These are phyloP conservation scores for Heliothis virescens DNA, from an alignment of 1,140 invertebrate species.

Conservation along the genomic window DNA sequence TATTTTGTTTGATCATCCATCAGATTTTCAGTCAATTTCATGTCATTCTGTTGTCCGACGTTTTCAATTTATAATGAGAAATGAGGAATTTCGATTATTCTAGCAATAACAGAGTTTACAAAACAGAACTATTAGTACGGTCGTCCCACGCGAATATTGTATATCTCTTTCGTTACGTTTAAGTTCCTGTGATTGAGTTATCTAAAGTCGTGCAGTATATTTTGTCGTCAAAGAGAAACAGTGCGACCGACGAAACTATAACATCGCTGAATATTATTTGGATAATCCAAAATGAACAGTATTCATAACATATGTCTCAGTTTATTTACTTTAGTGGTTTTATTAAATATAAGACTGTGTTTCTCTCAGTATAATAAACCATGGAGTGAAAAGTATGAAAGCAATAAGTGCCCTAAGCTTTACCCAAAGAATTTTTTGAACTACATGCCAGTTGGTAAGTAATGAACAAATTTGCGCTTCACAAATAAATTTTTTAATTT, in stretches of 20 bases:
- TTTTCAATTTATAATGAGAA: conserved; percentile 11
- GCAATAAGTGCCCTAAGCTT: conserved; percentile 82
- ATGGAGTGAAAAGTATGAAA: conserved; percentile 84
- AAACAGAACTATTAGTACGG: conserved; percentile 46
- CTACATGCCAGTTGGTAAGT: conserved; percentile 83
- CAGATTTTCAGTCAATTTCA: too few species aligned
- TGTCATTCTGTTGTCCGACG: not conserved
- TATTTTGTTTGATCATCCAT: too few species aligned
- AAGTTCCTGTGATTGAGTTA: conserved; percentile 67
- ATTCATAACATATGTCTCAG: conserved; percentile 48
- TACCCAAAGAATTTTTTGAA: conserved; percentile 85
- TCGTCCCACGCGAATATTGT: conserved; percentile 66
- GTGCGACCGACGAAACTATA: conserved; percentile 30
- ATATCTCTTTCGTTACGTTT: conserved; percentile 62
- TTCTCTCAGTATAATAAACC: conserved; percentile 78
- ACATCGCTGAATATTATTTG: conserved; percentile 13
- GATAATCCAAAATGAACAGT: conserved; percentile 52
- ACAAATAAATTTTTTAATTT: too few species aligned
- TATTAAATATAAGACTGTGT: conserved; percentile 66
- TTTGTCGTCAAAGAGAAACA: not conserved
- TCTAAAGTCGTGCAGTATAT: conserved; percentile 47
- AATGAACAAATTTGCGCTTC: not conserved
- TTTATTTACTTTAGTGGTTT: conserved; percentile 62
- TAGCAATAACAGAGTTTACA: conserved; percentile 13
- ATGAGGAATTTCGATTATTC: conserved; percentile 36